phyloP scores from a whole-genome alignment of 2,888 invertebrate species.

The Epinotia demarniana region DNA sequence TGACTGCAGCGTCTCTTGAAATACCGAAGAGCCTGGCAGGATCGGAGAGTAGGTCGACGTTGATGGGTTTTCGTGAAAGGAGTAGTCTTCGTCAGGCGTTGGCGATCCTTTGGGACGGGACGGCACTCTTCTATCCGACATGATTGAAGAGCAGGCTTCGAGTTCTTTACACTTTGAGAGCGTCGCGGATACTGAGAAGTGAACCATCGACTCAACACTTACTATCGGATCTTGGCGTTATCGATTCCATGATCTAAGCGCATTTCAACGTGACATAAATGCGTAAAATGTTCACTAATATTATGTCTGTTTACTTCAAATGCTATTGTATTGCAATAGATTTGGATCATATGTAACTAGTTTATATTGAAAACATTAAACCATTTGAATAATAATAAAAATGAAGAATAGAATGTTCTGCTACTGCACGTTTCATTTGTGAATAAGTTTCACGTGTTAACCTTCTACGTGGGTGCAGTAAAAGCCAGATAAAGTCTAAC shows the following conservation, averaged over 20 bases:
- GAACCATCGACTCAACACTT: background rate
- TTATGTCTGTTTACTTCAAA: constrained; percentile 10
- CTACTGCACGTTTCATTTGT: too few relatives aligned
- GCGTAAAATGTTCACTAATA: background rate
- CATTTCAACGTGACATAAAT: background rate
- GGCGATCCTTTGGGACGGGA: background rate
- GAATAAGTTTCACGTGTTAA: background rate
- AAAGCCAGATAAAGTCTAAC: background rate
- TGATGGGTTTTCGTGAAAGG: background rate
- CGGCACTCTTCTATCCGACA: constrained; percentile 24
- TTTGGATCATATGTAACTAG: constrained; percentile 5
- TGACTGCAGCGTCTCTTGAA: constrained; percentile 1
- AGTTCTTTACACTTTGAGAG: background rate
- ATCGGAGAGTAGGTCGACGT: constrained; percentile 6
- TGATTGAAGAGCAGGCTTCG: background rate
- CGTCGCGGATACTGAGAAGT: background rate
- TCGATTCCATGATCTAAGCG: background rate
- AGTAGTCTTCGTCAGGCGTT: constrained; percentile 5
- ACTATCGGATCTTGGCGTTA: background rate
- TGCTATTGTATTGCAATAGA: constrained; percentile 16
- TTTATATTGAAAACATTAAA: constrained; percentile 1
- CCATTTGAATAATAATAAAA: background rate
- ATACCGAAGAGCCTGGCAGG: background rate
- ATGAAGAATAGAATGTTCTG: background rate
- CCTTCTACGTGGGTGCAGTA: background rate